Evolutionary conservation across 1,140 invertebrate species (phyloP).

Genomic region (Bombus cullumanus): DNA sequence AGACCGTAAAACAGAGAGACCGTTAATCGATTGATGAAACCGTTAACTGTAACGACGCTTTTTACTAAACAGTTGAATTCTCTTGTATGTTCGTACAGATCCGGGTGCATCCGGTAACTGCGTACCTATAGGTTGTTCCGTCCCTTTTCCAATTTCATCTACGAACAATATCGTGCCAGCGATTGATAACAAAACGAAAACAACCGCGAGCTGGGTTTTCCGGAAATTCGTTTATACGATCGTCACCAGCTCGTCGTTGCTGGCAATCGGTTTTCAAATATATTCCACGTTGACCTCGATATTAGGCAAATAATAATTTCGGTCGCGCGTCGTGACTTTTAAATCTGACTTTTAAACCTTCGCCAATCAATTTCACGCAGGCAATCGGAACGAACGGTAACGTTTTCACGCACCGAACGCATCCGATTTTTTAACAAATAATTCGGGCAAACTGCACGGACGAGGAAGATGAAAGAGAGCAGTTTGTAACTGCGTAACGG

Average conservation of each 20-base stretch:
- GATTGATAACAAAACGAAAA: constrained; percentile 35
- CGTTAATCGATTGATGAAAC: constrained; percentile 61
- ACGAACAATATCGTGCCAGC: constrained; percentile 2
- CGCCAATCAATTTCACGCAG: neutral
- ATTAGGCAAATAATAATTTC: neutral
- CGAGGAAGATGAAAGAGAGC: neutral
- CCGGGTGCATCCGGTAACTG: neutral
- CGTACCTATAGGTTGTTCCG: neutral
- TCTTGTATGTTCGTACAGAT: neutral
- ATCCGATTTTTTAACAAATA: neutral
- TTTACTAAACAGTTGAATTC: constrained; percentile 45
- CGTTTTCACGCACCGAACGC: too few relatives aligned
- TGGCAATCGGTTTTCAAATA: constrained; percentile 10
- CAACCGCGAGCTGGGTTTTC: neutral
- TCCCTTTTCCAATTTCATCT: constrained; percentile 10
- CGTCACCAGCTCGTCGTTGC: neutral
- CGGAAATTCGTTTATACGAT: constrained; percentile 24
- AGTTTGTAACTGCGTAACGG: too few relatives aligned
- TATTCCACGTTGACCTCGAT: neutral
- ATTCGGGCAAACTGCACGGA: neutral
- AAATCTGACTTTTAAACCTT: too few relatives aligned
- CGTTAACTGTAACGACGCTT: constrained; percentile 50
- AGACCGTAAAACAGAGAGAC: constrained; percentile 42
- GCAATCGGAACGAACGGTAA: too few relatives aligned
- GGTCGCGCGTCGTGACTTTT: neutral